Evolutionary conservation across 2,113 vertebrate genomes (phyloP).

Genomic region (Anser brachyrhynchus): DNA sequence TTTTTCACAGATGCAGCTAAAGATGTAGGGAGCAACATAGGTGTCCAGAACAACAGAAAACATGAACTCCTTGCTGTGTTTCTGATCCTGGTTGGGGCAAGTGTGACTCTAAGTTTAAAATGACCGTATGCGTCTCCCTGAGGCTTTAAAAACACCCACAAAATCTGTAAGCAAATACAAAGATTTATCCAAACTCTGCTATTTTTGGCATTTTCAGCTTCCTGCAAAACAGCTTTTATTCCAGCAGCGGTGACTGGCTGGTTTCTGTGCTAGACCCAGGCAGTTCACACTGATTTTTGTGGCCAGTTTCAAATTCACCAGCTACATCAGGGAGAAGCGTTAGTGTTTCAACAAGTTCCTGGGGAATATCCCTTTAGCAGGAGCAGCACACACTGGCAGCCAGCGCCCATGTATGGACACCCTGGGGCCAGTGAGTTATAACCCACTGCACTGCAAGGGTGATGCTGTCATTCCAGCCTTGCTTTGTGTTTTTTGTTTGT

Average conservation of each 20-base stretch:
- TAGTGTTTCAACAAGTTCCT: background rate
- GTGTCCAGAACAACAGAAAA: background rate
- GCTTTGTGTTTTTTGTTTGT: background rate
- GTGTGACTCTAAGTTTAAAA: background rate
- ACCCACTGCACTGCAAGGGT: rapidly evolving
- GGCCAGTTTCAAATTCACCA: background rate
- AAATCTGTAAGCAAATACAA: background rate
- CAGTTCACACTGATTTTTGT: background rate
- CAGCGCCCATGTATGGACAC: rapidly evolving
- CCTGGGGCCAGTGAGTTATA: background rate
- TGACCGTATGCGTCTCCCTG: background rate
- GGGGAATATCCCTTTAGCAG: background rate
- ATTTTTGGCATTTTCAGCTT: background rate
- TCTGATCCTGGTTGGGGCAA: background rate
- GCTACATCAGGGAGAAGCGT: rapidly evolving
- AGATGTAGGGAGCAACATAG: background rate
- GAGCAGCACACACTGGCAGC: rapidly evolving
- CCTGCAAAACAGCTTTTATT: background rate
- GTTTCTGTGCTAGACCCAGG: background rate
- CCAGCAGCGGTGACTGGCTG: background rate
- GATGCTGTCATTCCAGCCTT: background rate
- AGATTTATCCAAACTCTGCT: background rate
- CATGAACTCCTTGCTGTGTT: background rate
- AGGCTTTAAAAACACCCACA: background rate
- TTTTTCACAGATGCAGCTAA: background rate